Conservation (phyloP, 2,888 invertebrate genomes). For the Drosophila barbarae region DNA sequence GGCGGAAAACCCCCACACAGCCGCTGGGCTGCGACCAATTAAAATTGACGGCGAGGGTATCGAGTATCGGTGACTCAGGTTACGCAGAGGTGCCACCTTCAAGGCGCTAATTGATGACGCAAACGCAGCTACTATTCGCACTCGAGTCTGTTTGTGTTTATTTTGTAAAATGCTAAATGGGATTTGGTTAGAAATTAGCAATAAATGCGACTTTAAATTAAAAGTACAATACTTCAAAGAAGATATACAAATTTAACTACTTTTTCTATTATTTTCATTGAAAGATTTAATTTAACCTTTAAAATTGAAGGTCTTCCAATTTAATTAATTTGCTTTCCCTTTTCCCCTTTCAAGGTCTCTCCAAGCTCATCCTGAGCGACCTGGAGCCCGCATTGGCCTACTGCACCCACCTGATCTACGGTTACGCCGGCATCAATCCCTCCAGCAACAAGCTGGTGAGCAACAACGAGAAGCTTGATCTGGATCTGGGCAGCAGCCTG, state of each 20-base stretch:
- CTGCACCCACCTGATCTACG: slow-evolving; percentile 90
- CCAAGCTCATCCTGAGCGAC: slow-evolving; percentile 86
- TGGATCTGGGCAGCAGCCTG: slow-evolving; percentile 86
- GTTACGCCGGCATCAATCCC: slow-evolving; percentile 87
- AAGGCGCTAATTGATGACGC: slow-evolving; percentile 48
- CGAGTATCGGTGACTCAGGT: slow-evolving; percentile 29
- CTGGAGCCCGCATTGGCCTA: slow-evolving; percentile 87
- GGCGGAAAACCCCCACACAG: slow-evolving; percentile 25
- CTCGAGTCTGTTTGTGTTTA: not conserved
- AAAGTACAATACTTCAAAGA: not conserved
- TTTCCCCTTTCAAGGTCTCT: slow-evolving; percentile 82
- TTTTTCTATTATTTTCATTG: too few relatives aligned
- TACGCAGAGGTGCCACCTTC: slow-evolving; percentile 24
- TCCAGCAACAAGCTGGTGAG: slow-evolving; percentile 86
- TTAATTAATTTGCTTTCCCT: not conserved
- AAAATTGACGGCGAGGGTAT: slow-evolving; percentile 41
- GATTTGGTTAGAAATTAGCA: not conserved
- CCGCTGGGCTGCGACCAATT: slow-evolving; percentile 45
- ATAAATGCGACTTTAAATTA: not conserved
- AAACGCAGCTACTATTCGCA: slow-evolving; percentile 27
- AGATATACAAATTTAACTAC: not conserved
- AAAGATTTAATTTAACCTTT: not conserved
- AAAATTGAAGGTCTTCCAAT: not conserved
- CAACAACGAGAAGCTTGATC: slow-evolving; percentile 86
- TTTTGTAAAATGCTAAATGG: not conserved